phyloP scores from a whole-genome alignment of 2,113 vertebrate species.

The Rousettus leschenaultii region DNA sequence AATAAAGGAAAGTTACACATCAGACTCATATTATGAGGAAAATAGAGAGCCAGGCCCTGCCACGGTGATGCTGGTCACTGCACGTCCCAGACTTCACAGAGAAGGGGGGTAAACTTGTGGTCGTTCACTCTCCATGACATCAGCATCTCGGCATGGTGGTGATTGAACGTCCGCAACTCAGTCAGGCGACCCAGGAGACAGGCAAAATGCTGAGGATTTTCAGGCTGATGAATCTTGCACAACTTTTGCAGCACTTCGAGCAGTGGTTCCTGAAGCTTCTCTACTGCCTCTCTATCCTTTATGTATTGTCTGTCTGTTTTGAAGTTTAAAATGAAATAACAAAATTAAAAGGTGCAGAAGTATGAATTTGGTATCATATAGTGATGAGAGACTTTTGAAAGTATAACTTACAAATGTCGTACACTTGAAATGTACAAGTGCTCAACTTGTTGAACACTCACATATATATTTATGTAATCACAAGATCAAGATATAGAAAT shows the following conservation, averaged over 20 bases:
- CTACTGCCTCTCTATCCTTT: conserved; percentile 92
- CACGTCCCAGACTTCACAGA: conserved; percentile 99
- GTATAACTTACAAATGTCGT: background rate
- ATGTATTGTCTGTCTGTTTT: conserved; percentile 93
- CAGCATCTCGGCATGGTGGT: conserved; percentile 96
- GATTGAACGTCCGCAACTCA: conserved; percentile 95
- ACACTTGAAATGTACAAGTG: background rate
- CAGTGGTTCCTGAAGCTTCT: conserved; percentile 94
- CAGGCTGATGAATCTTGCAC: conserved; percentile 90
- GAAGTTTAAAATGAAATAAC: conserved; percentile 42
- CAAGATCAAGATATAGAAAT: background rate
- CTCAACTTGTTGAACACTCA: background rate
- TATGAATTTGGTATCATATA: background rate
- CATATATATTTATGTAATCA: background rate
- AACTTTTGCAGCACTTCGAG: conserved; percentile 92
- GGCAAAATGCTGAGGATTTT: conserved; percentile 95
- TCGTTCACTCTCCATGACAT: conserved; percentile 95
- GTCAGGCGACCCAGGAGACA: conserved; percentile 96
- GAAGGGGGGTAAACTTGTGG: conserved; percentile 97
- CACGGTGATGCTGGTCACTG: conserved; percentile 80
- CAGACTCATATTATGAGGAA: background rate
- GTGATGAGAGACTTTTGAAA: background rate
- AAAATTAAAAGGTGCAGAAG: background rate
- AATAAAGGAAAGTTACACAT: conserved; percentile 54
- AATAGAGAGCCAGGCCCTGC: background rate